Evolutionary conservation across 2,113 vertebrate species (phyloP).

Genomic region (Macquaria ambigua): DNA sequence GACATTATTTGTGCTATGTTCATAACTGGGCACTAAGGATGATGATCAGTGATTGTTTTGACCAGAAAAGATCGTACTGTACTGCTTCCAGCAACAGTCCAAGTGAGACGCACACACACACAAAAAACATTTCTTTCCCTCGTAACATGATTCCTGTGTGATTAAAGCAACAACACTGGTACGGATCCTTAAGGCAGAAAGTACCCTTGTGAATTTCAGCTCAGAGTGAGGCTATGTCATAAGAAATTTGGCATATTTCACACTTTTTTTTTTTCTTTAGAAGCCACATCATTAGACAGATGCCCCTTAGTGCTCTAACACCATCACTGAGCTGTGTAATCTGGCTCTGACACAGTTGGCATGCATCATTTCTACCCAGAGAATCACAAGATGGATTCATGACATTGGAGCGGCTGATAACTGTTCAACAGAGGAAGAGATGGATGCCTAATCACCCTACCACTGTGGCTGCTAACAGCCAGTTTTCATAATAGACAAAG

Average conservation of each 20-base stretch:
- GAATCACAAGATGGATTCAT: slow-evolving; percentile 55
- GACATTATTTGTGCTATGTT: not conserved
- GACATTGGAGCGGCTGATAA: slow-evolving; percentile 59
- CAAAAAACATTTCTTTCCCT: slow-evolving; percentile 6
- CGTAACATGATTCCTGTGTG: not conserved
- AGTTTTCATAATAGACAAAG: slow-evolving; percentile 65
- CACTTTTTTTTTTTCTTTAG: slow-evolving; percentile 42
- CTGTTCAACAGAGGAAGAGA: slow-evolving; percentile 62
- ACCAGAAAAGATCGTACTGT: not conserved
- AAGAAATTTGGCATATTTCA: slow-evolving; percentile 43
- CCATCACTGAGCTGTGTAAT: slow-evolving; percentile 73
- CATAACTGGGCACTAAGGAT: not conserved
- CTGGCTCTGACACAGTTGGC: slow-evolving; percentile 65
- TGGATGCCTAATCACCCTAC: slow-evolving; percentile 56
- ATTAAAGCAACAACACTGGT: slow-evolving; percentile 29
- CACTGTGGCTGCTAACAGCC: slow-evolving; percentile 60
- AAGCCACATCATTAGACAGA: slow-evolving; percentile 69
- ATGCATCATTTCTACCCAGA: slow-evolving; percentile 55
- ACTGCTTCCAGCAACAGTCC: not conserved
- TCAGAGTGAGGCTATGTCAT: slow-evolving; percentile 33
- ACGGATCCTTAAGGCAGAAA: slow-evolving; percentile 18
- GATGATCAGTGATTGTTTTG: slow-evolving; percentile 1
- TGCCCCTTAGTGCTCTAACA: slow-evolving; percentile 62
- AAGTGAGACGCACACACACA: not conserved
- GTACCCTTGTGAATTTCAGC: slow-evolving; percentile 30